phyloP scores from a whole-genome alignment of 2,797 vertebrate genomes.

The Enteromius anoplus region DNA sequence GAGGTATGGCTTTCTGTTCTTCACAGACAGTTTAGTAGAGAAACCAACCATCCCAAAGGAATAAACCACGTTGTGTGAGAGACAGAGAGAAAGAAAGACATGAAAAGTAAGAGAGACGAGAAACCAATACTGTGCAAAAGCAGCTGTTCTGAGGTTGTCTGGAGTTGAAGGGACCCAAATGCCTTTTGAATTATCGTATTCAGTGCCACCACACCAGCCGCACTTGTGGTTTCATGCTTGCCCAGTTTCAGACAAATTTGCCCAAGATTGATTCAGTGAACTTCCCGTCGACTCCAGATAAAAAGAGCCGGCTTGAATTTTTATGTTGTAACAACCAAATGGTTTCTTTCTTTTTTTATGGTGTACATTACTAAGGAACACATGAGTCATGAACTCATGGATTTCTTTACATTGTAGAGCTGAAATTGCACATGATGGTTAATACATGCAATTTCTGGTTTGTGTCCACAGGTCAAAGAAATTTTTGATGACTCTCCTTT shows the following conservation, averaged over 20 bases:
- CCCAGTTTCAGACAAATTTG: constrained; percentile 66
- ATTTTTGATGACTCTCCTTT: constrained; percentile 94
- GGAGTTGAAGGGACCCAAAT: constrained; percentile 70
- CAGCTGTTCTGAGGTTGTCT: constrained; percentile 81
- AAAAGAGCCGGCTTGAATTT: constrained; percentile 33
- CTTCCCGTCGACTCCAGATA: constrained; percentile 52
- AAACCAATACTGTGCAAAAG: constrained; percentile 74
- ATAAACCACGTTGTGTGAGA: constrained; percentile 79
- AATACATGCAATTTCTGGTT: constrained; percentile 3
- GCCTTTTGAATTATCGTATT: constrained; percentile 77
- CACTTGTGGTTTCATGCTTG: constrained; percentile 70
- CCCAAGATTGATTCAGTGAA: constrained; percentile 54
- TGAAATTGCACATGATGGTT: background rate
- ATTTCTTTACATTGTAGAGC: background rate
- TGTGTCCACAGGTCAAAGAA: constrained; percentile 80
- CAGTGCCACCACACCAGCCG: constrained; percentile 71
- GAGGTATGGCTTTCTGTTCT: constrained; percentile 79
- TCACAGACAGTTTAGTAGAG: constrained; percentile 73
- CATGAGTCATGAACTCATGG: constrained; percentile 10
- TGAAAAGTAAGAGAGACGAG: constrained; percentile 62
- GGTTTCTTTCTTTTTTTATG: constrained; percentile 11
- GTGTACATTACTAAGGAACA: constrained; percentile 13
- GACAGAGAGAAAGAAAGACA: constrained; percentile 68
- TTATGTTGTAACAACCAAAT: constrained; percentile 31
- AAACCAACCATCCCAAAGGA: constrained; percentile 65